Evolutionary conservation across 2,113 vertebrate species (phyloP).

Genomic region (Trinectes maculatus): DNA sequence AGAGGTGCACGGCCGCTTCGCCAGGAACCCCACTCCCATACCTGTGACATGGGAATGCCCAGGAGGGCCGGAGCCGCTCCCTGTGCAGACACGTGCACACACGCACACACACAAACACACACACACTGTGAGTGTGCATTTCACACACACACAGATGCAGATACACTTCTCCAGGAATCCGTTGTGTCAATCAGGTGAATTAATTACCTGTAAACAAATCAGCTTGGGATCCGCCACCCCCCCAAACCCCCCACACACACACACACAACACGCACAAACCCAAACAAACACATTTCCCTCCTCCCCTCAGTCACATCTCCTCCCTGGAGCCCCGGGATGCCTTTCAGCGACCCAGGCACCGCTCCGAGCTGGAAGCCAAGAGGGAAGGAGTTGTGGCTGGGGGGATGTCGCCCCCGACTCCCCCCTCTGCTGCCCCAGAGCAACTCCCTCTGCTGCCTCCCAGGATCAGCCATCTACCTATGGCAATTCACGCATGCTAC

Average conservation of each 20-base stretch:
- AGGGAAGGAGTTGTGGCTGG: constrained; percentile 51
- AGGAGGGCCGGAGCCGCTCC: constrained; percentile 15
- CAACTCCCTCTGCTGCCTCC: constrained; percentile 59
- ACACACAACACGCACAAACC: constrained; percentile 52
- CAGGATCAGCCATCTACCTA: constrained; percentile 58
- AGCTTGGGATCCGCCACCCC: constrained; percentile 75
- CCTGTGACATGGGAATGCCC: constrained; percentile 56
- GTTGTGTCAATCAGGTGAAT: constrained; percentile 84
- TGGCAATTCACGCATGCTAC: constrained; percentile 41
- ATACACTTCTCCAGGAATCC: constrained; percentile 72
- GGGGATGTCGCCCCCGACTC: constrained; percentile 22
- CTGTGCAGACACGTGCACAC: background rate
- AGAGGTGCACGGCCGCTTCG: constrained; percentile 32
- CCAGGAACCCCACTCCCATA: constrained; percentile 51
- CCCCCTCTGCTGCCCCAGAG: constrained; percentile 56
- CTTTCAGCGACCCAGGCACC: constrained; percentile 60
- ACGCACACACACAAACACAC: constrained; percentile 14
- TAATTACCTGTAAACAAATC: constrained; percentile 84
- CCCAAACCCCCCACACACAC: too few species aligned
- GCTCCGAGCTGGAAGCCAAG: constrained; percentile 61
- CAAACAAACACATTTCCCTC: constrained; percentile 39
- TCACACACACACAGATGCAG: background rate
- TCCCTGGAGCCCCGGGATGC: constrained; percentile 51
- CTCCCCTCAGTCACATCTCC: constrained; percentile 43
- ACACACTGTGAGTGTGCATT: constrained; percentile 31